Base-by-base conservation (phyloP, 2,797 vertebrate species). In the Calcarius lapponicus region DNA sequence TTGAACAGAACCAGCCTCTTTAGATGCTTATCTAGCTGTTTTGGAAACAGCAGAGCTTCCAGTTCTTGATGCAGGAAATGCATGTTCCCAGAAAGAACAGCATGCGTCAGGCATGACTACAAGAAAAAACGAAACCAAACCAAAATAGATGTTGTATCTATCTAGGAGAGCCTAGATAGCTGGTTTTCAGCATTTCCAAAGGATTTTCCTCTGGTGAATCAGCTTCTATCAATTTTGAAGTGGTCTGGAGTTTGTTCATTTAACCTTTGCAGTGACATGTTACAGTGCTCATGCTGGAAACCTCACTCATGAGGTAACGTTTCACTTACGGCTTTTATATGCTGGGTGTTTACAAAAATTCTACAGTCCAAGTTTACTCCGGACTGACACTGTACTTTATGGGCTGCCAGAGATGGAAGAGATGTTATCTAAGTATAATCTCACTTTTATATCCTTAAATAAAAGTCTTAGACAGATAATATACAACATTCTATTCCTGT, bases 31-130 rank as follows among this genome's bases (percentile, higher is more conserved):
- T 54, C 54, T 22, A 2, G 45, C 48, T 66, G 17, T 31, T 88
- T 45, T 45, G 45, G 72, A 90, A 91, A 71, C 25, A 45, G 60
- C 64, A 93, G 43, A 66, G 45, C 48, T 89, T 22, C 62, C 79
- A 73, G 31, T 40, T 72, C 60, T 40, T 12, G 36, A 8, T 25
- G 51, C 17, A 76, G 80, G 61, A 83, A 71, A 80, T 6, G 19
- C 61, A 16, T 0, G 2, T 60, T 78, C 75, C 75, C 69, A 69
- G 64, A 38, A 66, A 10, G 25, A 75, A 71, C 54, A 34, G 2
- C 0, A 13, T 51, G 53, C 2, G 0, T 54, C 67, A 69, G 43
- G 40, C 9, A 2, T 8, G 32, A 38, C 48, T 64, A 17, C 58
- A 31, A 58, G 72, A 47, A 8, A 50, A 76, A 61, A 56, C 0